phyloP scores from a whole-genome alignment of 2,797 vertebrate species.

The Molossus molossus region DNA sequence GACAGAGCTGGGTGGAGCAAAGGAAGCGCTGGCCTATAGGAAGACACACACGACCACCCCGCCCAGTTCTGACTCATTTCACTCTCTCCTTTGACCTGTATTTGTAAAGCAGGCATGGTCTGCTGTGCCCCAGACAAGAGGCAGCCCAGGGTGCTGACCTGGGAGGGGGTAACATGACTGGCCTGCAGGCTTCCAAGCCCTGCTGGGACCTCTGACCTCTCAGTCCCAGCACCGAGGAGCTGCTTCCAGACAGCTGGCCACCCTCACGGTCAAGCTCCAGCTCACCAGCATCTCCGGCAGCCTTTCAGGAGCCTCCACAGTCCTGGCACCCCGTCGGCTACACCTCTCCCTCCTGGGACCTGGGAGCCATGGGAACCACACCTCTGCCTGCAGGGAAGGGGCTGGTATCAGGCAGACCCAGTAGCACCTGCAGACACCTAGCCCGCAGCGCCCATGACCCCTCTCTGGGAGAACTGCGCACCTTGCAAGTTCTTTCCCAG shows the following conservation, averaged over 20 bases:
- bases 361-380: accelerated
- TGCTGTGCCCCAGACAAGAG: neutral
- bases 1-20: neutral
- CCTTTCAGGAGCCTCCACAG: neutral
- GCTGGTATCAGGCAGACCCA: accelerated
- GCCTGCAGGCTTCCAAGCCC: neutral
- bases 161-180: too few relatives aligned
- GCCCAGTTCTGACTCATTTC: neutral
- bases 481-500: neutral
- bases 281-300: accelerated
- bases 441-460: neutral
- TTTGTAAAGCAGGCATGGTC: neutral
- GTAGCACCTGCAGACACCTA: accelerated
- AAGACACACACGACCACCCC: neutral
- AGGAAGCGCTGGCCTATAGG: neutral
- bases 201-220: neutral
- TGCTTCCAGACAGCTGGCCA: neutral
- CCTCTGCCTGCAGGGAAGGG: too few relatives aligned
- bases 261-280: neutral
- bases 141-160: neutral
- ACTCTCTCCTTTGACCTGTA: neutral
- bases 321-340: accelerated
- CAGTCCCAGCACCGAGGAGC: neutral
- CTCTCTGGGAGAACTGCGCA: neutral
- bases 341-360: neutral